Evolutionary conservation across 2,888 invertebrate species (phyloP), one percentile per base, ranked within the genome.

Genomic region (Chaetogeoica ovagalla): DNA sequence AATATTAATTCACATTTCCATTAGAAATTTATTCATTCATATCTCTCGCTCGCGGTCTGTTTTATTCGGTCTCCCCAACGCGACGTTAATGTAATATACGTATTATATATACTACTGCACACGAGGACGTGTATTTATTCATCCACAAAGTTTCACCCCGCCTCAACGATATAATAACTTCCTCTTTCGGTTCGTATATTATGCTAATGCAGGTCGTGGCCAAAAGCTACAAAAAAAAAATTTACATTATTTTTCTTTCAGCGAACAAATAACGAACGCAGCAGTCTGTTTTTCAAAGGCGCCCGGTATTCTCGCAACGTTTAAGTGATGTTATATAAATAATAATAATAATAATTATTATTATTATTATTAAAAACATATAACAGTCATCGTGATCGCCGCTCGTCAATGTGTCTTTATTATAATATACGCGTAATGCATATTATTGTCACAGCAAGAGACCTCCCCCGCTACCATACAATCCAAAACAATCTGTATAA

Each of bases 381-480:
- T 68, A n/a, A n/a, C n/a, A 37, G 48, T 68, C 60, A 48, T 15
- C 68, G 59, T 19, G 15, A 23, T 48, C 66, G 68, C 23, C 62
- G 30, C 30, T 1, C 30, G 30, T 4, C 30, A 23, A 30, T 62
- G 72, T 73, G 9, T n/a, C n/a, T n/a, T n/a, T n/a, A n/a, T n/a
- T n/a, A n/a, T n/a, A n/a, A n/a, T 23, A 62, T 17, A 21, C 23
- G 57, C n/a, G 59, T 59, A 59, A 59, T 66, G 60, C 66, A 48
- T n/a, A n/a, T n/a, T n/a, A n/a, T 60, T 52, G 69, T 69, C 76
- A 52, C 76, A 60, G 76, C 76, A 77, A 77, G 76, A 77, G 76
- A 69, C 60, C 76, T 13, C 48, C 11, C 48, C 39, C n/a, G 69
- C 37, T 57, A 48, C 48, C 39, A 57, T 19, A 57, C 74, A 43